phyloP scores from a whole-genome alignment of 2,888 invertebrate genomes.

The Epinotia nisella region DNA sequence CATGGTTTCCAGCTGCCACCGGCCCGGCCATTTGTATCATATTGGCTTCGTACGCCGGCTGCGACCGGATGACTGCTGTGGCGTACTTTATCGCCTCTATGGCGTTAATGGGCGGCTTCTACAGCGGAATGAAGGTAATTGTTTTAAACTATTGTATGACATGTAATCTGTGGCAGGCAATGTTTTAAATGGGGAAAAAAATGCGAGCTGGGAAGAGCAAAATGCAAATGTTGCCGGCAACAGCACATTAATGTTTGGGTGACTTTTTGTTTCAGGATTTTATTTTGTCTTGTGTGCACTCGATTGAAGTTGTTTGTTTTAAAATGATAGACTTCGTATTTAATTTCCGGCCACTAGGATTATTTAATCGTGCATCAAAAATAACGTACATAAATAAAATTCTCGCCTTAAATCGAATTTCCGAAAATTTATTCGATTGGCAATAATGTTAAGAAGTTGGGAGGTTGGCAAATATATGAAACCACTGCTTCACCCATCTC shows the following conservation, averaged over 20 bases:
- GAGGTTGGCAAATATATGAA: no score
- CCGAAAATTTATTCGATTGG: no score
- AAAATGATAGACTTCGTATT: no score
- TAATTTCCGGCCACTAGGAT: neutral
- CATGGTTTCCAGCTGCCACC: conserved; percentile 82
- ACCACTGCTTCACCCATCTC: no score
- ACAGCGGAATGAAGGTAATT: conserved; percentile 87
- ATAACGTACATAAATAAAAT: no score
- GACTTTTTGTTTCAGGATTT: neutral
- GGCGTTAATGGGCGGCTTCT: conserved; percentile 89
- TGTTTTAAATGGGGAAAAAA: neutral
- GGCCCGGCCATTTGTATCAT: conserved; percentile 87
- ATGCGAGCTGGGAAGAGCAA: no score
- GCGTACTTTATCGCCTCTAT: conserved; percentile 87
- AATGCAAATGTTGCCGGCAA: no score
- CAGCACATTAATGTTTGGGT: no score
- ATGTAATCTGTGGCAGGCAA: no score
- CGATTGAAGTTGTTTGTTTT: no score
- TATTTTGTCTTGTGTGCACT: neutral
- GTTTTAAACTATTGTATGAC: neutral
- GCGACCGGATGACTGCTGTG: conserved; percentile 81
- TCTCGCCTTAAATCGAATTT: no score
- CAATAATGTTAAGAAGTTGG: no score
- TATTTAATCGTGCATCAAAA: neutral
- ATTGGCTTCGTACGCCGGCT: conserved; percentile 86